These are phyloP conservation scores for Marmota flaviventris DNA, from an alignment of 2,113 vertebrate genomes.

Conservation along the genomic window DNA sequence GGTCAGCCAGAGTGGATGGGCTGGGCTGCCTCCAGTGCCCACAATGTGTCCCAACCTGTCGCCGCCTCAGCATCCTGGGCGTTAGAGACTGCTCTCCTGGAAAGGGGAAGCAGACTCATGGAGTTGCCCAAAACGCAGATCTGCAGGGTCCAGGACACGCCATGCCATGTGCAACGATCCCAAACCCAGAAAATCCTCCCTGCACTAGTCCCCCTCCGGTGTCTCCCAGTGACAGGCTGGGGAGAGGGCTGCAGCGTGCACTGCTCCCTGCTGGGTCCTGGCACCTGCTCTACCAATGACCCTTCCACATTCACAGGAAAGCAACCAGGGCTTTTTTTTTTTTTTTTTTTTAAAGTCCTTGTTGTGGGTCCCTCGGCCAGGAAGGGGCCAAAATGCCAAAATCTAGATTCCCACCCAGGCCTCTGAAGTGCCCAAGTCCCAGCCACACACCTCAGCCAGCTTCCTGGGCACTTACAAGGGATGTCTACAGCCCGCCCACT, in stretches of 20 bases:
- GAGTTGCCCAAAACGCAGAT: no score
- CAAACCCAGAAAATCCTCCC: not conserved
- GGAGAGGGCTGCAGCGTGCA: rapidly evolving
- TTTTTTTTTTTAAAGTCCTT: not conserved
- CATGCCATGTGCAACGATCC: not conserved
- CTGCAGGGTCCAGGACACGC: not conserved
- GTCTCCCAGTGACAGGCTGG: no score
- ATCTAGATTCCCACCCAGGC: not conserved
- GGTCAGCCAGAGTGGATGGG: not conserved
- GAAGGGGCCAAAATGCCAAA: no score
- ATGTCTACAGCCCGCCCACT: rapidly evolving
- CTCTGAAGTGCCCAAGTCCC: not conserved
- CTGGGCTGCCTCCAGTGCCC: not conserved
- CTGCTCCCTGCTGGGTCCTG: not conserved
- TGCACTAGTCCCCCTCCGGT: not conserved
- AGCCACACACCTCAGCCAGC: rapidly evolving
- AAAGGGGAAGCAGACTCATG: not conserved
- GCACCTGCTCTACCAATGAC: no score
- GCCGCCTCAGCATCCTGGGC: no score
- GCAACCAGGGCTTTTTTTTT: rapidly evolving
- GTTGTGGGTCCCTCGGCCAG: not conserved
- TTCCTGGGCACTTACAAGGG: not conserved
- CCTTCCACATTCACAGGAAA: not conserved
- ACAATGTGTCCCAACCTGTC: rapidly evolving
- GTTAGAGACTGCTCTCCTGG: not conserved